A percentile compares a stretch with the other conserved stretches of the same genome.
Conservation (phyloP, 2,888 invertebrate genomes). For the Cryptocephalus moraei region DNA sequence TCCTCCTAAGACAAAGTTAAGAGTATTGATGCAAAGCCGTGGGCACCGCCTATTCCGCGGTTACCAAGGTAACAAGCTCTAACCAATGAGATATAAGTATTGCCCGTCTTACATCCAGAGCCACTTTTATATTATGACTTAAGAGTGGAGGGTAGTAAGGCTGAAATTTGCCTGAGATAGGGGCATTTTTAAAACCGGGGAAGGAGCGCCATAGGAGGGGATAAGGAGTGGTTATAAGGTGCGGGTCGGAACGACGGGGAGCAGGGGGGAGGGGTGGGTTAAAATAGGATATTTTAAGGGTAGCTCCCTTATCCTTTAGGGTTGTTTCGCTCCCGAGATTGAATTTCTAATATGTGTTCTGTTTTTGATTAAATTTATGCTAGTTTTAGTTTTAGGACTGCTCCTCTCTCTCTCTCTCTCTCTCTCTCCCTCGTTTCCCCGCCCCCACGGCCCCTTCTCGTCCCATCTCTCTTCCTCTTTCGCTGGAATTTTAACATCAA, state of each 20-base stretch:
- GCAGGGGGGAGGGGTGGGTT: conserved; percentile 17
- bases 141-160: conserved; percentile 30
- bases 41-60: conserved; percentile 26
- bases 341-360: conserved; percentile 40
- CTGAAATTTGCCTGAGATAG: conserved; percentile 33
- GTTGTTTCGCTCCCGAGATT: conserved; percentile 38
- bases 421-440: conserved; percentile 2
- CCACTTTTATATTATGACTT: conserved; percentile 29
- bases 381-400: conserved; percentile 27
- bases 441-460: neutral
- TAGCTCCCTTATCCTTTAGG: conserved; percentile 36
- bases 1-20: conserved; percentile 23
- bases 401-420: conserved; percentile 10
- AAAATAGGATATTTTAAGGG: conserved; percentile 31
- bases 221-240: conserved; percentile 28
- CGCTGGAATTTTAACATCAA: conserved; percentile 24
- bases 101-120: conserved; percentile 31
- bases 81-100: conserved; percentile 38
- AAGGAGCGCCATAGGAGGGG: conserved; percentile 17
- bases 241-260: conserved; percentile 10
- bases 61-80: conserved; percentile 33
- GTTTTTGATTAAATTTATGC: conserved; percentile 41
- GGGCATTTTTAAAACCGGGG: conserved; percentile 26
- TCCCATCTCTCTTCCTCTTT: neutral
- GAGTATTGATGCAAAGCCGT: conserved; percentile 22